Base-by-base conservation (phyloP, 2,797 vertebrate genomes). In the Eurystomus glaucurus region DNA sequence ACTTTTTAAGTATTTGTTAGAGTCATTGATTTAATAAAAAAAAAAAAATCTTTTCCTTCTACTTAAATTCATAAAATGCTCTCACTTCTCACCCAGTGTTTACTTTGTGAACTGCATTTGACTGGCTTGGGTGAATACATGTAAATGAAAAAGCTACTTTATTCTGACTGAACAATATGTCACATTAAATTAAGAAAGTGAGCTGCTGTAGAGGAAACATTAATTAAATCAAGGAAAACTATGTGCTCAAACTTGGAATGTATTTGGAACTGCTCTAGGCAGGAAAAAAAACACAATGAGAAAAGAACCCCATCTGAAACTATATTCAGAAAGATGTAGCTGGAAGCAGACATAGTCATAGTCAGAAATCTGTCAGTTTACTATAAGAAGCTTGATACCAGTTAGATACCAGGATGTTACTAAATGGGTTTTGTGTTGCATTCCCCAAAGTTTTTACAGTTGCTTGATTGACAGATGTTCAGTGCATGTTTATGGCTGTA, bases 171-270 rank as follows among this genome's bases (percentile, higher is more conserved):
- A 97, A 76, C 72, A 88, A 88, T 51, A 88, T 61, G 90, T 91
- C 91, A 86, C 43, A 43, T 90, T 88, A 88, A 78, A 93, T 93
- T 80, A 90, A n/a, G 41, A 75, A 88, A 76, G 65, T 65, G 69
- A 96, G n/a, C 16, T 95, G 50, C 48, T 78, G 7, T 76, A 60
- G 76, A 93, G 57, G 35, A 93, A 94, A 72, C n/a, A 37, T 86
- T 84, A 91, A 96, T 93, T 90, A 94, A 95, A 95, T 90, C n/a
- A 81, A 54, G 29, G 15, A 76, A 19, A 96, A 78, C 19, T 66
- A 5, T 90, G 33, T 48, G n/a, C 54, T 86, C 31, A 76, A 72
- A 92, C 48, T 86, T 85, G 28, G 29, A 90, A 86, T 81, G 55
- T 52, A 54, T 82, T 71, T 90, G 76, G 61, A 55, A 94, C 14